Base-by-base conservation (phyloP, 2,888 invertebrate genomes). In the Orchesella flavescens region DNA sequence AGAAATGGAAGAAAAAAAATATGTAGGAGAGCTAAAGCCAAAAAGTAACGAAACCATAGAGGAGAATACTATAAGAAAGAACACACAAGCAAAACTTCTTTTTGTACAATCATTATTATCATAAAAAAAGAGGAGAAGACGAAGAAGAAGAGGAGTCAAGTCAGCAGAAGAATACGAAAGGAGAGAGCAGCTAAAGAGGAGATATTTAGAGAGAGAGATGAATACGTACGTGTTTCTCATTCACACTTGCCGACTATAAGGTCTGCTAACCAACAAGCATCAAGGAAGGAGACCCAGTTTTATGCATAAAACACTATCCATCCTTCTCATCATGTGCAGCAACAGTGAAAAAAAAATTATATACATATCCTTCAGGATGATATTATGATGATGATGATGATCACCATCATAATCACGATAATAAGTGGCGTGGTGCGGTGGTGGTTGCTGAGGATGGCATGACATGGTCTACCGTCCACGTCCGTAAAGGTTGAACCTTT, bases 1-100 rank as follows among this genome's bases (percentile, higher is more conserved):
- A 75, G 75, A 65, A 65, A 75, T 65, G 53, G 57, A 75, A 75
- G 65, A 74, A 63, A 53, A 17, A 19, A n/a, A 59, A n/a, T 59
- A 21, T 61, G 19, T 61, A 24, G 61, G 19, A 61, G 21, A 13
- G 61, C 34, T 34, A 34, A 34, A n/a, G n/a, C n/a, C n/a, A n/a
- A n/a, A n/a, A n/a, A 34, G 34, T 34, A 34, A 34, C 34, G 34
- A 34, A 34, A 34, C 2, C 3, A 34, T 34, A 34, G 2, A n/a
- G n/a, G n/a, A n/a, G n/a, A n/a, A 34, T 34, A 7, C 3, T 34
- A 34, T 34, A 46, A 46, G 46, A 10, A 12, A 7, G 21, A 15
- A 15, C 34, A 65, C 65, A 66, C 46, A 34, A 7, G 34, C 34
- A 34, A 34, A 34, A 34, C 34, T 34, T 2, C 34, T 34, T 34